Evolutionary conservation across 2,888 invertebrate species (phyloP).

Genomic region (Nebria salina): DNA sequence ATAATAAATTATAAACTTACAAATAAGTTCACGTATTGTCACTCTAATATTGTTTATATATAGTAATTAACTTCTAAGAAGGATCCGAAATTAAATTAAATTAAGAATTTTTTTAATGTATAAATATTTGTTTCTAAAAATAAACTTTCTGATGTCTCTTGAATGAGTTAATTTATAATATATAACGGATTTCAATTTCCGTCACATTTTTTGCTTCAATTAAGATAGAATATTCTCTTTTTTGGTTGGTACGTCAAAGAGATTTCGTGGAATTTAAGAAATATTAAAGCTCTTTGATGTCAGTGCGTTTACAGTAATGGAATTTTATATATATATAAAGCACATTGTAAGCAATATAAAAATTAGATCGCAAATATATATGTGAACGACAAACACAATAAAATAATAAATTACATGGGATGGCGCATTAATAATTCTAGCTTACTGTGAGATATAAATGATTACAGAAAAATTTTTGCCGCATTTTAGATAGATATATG

Average conservation of each 20-base stretch:
- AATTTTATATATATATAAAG: constrained; percentile 23
- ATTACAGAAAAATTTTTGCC: background rate
- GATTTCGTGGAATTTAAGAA: background rate
- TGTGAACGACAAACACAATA: no score
- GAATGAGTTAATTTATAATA: no score
- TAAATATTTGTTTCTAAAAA: no score
- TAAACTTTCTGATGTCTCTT: no score
- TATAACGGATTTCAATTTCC: background rate
- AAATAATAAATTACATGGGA: no score
- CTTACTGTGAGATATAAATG: background rate
- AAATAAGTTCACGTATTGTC: no score
- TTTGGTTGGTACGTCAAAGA: background rate
- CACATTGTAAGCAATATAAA: background rate
- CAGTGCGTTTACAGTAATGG: constrained; percentile 15
- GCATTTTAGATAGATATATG: background rate
- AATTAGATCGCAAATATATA: no score
- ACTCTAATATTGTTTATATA: no score
- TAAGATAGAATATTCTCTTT: background rate
- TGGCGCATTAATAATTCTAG: background rate
- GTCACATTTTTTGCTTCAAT: background rate
- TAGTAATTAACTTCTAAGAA: no score
- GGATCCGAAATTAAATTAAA: no score
- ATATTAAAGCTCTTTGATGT: constrained; percentile 22
- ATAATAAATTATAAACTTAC: no score
- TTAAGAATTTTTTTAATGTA: no score